phyloP scores from a whole-genome alignment of 2,113 vertebrate species.

The Chrysemys picta region DNA sequence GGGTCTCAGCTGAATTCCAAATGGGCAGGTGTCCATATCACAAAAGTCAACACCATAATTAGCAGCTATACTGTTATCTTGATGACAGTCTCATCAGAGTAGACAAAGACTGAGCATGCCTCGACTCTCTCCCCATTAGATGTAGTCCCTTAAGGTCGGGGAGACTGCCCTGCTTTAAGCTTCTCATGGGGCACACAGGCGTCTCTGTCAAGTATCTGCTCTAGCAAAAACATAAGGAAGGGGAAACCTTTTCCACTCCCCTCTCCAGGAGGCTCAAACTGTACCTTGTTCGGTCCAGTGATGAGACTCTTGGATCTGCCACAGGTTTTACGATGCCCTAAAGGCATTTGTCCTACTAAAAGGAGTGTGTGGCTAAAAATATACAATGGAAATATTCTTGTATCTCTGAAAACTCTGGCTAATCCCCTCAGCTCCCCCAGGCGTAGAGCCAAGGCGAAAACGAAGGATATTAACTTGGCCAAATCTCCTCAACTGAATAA shows the following conservation, averaged over 20 bases:
- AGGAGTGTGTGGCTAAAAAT: not conserved
- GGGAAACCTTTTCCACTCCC: not conserved
- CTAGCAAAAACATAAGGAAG: not conserved
- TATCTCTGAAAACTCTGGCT: not conserved
- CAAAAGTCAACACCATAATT: not conserved
- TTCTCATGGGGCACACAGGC: rapidly evolving
- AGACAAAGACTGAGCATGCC: not conserved
- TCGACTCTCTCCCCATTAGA: not conserved
- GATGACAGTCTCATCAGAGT: rapidly evolving
- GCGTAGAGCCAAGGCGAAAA: not conserved
- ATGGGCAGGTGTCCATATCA: rapidly evolving
- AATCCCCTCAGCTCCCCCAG: rapidly evolving
- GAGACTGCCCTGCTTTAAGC: not conserved
- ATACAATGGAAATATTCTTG: rapidly evolving
- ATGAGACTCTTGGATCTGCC: not conserved
- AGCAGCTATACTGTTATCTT: not conserved
- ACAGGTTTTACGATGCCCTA: not conserved
- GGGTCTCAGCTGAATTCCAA: not conserved
- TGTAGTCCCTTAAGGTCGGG: not conserved
- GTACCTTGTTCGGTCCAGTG: rapidly evolving
- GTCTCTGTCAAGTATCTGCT: not conserved
- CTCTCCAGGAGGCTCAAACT: not conserved
- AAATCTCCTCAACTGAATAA: no score
- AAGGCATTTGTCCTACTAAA: not conserved
- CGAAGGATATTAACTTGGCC: not conserved